A percentile compares a stretch with the other conserved stretches of the same genome.
Evolutionary conservation across 2,888 invertebrate species (phyloP).

Genomic region (Plebejus argus): DNA sequence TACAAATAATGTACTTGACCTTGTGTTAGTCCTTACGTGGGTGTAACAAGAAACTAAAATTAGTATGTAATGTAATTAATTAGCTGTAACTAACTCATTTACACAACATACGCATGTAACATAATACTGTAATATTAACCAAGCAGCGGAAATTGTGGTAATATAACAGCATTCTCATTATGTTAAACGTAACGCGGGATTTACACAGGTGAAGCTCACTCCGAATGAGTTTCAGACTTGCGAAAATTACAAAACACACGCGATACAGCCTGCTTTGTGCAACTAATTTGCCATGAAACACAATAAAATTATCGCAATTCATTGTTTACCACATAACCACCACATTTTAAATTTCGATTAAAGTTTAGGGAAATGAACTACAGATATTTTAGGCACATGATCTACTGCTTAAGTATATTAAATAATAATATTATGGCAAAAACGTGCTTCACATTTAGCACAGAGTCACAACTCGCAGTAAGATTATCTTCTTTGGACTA

Average conservation of each 20-base stretch:
- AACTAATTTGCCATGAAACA: neutral
- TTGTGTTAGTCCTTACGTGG: too few species aligned
- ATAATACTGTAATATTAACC: neutral
- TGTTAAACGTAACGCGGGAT: conserved; percentile 13
- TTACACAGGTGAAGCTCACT: conserved; percentile 11
- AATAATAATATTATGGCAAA: too few species aligned
- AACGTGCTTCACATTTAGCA: too few species aligned
- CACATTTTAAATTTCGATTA: too few species aligned
- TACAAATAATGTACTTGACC: too few species aligned
- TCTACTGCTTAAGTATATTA: too few species aligned
- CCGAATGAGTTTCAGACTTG: conserved; percentile 6
- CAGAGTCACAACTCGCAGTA: too few species aligned
- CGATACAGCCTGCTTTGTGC: neutral
- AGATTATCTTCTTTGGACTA: too few species aligned
- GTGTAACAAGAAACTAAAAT: neutral
- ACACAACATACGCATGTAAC: neutral
- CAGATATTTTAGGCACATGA: too few species aligned
- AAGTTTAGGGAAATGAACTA: neutral
- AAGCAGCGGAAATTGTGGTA: neutral
- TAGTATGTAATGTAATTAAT: neutral
- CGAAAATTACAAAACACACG: neutral
- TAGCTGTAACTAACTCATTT: conserved; percentile 1
- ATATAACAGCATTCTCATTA: conserved; percentile 1
- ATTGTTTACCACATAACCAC: neutral
- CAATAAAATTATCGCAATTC: neutral